Conservation (phyloP, 2,888 invertebrate species). For the Ennomos erosarius region DNA sequence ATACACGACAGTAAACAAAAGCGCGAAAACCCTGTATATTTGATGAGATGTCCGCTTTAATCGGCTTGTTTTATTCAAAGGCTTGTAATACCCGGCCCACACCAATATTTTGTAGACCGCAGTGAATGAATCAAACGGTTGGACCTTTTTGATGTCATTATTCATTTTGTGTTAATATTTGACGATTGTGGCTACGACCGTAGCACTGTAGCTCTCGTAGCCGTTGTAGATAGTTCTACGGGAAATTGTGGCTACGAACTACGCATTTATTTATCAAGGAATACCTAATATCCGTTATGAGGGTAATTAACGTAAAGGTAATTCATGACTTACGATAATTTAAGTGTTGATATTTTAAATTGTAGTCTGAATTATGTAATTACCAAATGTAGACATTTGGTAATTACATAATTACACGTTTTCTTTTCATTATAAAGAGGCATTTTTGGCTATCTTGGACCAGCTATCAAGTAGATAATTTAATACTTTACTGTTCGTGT, state of each 20-base stretch:
- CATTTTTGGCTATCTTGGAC: background rate
- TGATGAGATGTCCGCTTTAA: conserved; percentile 39
- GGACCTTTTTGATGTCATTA: conserved; percentile 37
- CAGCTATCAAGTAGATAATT: background rate
- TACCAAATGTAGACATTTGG: conserved; percentile 2
- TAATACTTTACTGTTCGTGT: too few relatives aligned
- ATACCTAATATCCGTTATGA: conserved; percentile 7
- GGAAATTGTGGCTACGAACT: conserved; percentile 14
- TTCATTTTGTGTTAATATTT: conserved; percentile 37
- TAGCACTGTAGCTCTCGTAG: conserved; percentile 16
- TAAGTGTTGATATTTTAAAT: conserved; percentile 1
- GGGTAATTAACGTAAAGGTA: background rate
- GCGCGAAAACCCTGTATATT: conserved; percentile 43
- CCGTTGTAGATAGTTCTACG: conserved; percentile 16
- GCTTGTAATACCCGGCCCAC: conserved; percentile 49
- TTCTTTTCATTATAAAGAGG: background rate
- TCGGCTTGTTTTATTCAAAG: conserved; percentile 41
- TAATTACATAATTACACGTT: background rate
- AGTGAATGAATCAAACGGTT: conserved; percentile 53
- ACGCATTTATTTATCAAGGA: conserved; percentile 13
- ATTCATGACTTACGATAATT: background rate
- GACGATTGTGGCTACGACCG: conserved; percentile 24
- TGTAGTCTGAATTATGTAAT: background rate
- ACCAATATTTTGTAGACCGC: conserved; percentile 45
- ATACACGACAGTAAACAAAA: conserved; percentile 34